Evolutionary conservation across 2,888 invertebrate species (phyloP).

Genomic region (Polietes domitor): DNA sequence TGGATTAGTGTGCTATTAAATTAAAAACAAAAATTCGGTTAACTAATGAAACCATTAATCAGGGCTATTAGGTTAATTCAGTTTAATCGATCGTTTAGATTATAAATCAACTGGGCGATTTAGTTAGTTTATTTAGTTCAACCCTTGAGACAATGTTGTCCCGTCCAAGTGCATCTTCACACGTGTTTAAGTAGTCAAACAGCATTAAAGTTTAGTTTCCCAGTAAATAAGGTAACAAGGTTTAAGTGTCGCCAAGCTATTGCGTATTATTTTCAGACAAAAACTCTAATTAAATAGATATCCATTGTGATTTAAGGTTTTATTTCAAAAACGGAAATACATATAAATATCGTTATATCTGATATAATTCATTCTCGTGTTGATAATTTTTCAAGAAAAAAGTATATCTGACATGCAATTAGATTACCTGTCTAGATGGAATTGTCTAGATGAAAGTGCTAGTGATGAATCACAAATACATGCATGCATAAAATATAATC

Average conservation of each 20-base stretch:
- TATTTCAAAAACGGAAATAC: not conserved
- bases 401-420: not conserved
- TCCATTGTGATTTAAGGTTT: not conserved
- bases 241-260: not conserved
- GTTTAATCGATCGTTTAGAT: no score
- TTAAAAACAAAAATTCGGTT: not conserved
- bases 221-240: no score
- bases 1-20: not conserved
- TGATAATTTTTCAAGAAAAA: not conserved
- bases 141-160: no score
- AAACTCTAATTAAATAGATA: not conserved
- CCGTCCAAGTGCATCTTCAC: not conserved
- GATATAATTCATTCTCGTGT: not conserved
- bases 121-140: not conserved
- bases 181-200: not conserved
- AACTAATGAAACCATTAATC: not conserved
- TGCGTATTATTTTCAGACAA: not conserved
- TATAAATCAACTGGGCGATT: no score
- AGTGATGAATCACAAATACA: not conserved
- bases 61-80: no score
- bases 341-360: not conserved
- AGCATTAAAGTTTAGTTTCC: not conserved
- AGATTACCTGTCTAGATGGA: not conserved
- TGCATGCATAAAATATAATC: not conserved
- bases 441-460: not conserved